A percentile compares a stretch with the other conserved stretches of the same genome.
These are phyloP conservation scores for Ctenodactylus gundi DNA, from an alignment of 2,113 vertebrate species.

Conservation along the genomic window DNA sequence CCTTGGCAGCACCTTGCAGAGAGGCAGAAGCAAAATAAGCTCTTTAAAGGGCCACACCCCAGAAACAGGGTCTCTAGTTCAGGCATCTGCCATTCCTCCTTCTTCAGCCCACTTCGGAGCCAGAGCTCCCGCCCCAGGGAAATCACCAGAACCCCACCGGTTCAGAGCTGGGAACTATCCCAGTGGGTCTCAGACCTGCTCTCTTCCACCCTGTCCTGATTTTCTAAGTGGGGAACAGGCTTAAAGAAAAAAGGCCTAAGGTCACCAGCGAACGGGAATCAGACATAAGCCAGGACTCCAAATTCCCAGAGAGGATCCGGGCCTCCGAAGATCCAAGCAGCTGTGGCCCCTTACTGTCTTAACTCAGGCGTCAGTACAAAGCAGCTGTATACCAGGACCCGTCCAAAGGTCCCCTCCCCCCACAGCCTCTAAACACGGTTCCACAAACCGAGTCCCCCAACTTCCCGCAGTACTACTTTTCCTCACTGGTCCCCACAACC, in stretches of 20 bases:
- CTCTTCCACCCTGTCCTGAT: neutral
- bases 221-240: neutral
- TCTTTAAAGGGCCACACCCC: conserved; percentile 51
- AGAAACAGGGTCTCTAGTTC: neutral
- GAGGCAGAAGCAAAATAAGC: conserved; percentile 11
- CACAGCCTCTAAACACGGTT: neutral
- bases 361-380: neutral
- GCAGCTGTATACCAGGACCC: too few species aligned
- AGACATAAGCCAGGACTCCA: neutral
- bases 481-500: neutral
- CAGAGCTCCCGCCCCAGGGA: neutral
- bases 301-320: neutral
- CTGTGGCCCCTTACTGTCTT: neutral
- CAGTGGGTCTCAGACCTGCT: neutral
- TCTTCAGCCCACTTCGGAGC: neutral
- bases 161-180: neutral
- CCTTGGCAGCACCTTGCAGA: conserved; percentile 57
- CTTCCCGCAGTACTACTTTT: neutral
- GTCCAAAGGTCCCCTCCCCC: neutral
- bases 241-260: neutral
- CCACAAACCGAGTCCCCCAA: neutral
- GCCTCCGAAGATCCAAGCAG: neutral
- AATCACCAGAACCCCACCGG: neutral
- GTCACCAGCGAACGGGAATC: neutral
- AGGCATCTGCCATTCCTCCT: neutral